A percentile compares a stretch with the other conserved stretches of the same genome.
phyloP scores from a whole-genome alignment of 2,113 vertebrate species.

The Elaphurus davidianus region DNA sequence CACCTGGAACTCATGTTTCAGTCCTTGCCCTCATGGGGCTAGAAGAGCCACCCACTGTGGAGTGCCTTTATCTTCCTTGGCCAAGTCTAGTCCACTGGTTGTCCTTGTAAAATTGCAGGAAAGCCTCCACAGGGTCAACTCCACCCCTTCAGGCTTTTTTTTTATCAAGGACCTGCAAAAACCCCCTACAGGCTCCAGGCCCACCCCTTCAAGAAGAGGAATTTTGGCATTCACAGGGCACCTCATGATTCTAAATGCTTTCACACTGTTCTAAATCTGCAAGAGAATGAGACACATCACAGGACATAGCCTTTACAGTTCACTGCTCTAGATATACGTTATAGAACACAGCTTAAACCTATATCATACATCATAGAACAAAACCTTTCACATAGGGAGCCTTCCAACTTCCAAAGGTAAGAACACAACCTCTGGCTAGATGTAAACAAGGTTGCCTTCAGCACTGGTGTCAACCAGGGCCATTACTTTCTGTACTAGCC shows the following conservation, averaged over 20 bases:
- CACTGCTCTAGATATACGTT: background rate
- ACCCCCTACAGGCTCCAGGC: rapidly evolving
- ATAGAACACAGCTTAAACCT: background rate
- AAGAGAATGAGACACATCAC: background rate
- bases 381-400: background rate
- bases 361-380: background rate
- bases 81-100: background rate
- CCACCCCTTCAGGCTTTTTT: background rate
- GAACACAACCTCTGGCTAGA: background rate
- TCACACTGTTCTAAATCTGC: background rate
- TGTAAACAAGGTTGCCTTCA: background rate
- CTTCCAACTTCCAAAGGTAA: background rate
- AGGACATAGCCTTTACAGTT: background rate
- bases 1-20: background rate
- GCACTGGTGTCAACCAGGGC: background rate
- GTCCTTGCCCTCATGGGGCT: background rate
- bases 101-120: background rate
- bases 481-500: background rate
- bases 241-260: background rate
- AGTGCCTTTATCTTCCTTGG: background rate
- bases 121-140: background rate
- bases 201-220: background rate
- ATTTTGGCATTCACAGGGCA: background rate
- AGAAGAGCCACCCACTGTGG: background rate
- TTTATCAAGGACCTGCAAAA: background rate